phyloP scores from a whole-genome alignment of 2,888 invertebrate genomes.

The Phymatocera aterrima region DNA sequence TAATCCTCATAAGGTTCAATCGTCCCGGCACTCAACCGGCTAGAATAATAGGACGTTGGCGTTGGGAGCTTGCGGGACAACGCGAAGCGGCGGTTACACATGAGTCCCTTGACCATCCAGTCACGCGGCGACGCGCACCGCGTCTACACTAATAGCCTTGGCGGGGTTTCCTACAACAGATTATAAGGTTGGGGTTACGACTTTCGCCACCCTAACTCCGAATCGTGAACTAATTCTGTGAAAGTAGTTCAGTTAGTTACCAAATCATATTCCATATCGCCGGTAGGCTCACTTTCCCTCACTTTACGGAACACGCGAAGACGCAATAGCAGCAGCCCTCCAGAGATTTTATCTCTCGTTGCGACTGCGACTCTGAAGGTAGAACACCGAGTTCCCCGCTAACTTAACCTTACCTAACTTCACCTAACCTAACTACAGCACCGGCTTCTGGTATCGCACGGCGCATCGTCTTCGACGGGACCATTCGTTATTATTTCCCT shows the following conservation, averaged over 20 bases:
- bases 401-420: too few relatives aligned
- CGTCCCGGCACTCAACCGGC: conserved; percentile 61
- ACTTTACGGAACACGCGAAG: neutral
- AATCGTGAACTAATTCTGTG: neutral
- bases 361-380: conserved; percentile 15
- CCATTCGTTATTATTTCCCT: conserved; percentile 43
- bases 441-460: conserved; percentile 70
- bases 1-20: conserved; percentile 64
- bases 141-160: neutral
- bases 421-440: too few relatives aligned
- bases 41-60: conserved; percentile 69
- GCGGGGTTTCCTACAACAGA: too few relatives aligned
- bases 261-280: neutral
- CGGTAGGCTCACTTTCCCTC: neutral
- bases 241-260: neutral
- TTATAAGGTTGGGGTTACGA: conserved; percentile 2
- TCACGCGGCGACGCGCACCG: conserved; percentile 32
- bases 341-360: neutral
- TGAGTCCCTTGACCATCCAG: conserved; percentile 62
- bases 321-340: neutral
- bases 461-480: conserved; percentile 66
- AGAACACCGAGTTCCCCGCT: conserved; percentile 22
- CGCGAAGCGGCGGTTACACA: conserved; percentile 62
- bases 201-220: neutral
- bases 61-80: conserved; percentile 61